A percentile compares a stretch with the other conserved stretches of the same genome.
phyloP scores from a whole-genome alignment of 2,797 vertebrate species.

The Pelodytes ibericus region DNA sequence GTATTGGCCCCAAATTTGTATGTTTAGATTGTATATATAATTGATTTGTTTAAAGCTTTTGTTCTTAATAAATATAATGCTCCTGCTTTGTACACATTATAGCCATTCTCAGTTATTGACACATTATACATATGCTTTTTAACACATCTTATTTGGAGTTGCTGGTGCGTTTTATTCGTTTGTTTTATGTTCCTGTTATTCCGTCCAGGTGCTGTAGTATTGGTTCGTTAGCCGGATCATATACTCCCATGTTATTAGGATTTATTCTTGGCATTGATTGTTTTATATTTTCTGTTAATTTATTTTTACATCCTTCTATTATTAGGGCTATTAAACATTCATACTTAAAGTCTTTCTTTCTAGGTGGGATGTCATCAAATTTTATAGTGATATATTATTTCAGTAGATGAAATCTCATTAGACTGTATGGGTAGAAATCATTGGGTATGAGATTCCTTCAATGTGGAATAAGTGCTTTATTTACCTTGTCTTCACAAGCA shows the following conservation, averaged over 20 bases:
- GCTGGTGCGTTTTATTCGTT: no score
- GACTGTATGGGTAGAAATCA: not conserved
- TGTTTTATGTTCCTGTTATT: no score
- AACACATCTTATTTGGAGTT: no score
- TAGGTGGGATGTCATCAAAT: not conserved
- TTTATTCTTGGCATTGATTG: not conserved
- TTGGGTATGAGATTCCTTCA: not conserved
- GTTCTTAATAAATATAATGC: not conserved
- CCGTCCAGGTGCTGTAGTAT: not conserved
- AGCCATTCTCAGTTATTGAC: no score
- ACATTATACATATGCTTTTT: no score
- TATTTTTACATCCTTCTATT: not conserved
- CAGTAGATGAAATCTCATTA: not conserved
- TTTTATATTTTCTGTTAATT: not conserved
- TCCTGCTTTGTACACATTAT: no score
- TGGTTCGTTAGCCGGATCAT: not conserved
- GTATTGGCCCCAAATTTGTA: no score
- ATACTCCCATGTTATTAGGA: not conserved
- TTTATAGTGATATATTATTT: not conserved
- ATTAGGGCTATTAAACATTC: not conserved
- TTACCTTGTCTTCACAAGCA: conserved; percentile 59
- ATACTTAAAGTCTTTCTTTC: not conserved
- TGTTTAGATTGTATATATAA: no score
- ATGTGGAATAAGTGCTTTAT: not conserved
- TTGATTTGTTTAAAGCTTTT: no score